Evolutionary conservation across 2,888 invertebrate genomes (phyloP).

Genomic region (Psylliodes chrysocephalus): DNA sequence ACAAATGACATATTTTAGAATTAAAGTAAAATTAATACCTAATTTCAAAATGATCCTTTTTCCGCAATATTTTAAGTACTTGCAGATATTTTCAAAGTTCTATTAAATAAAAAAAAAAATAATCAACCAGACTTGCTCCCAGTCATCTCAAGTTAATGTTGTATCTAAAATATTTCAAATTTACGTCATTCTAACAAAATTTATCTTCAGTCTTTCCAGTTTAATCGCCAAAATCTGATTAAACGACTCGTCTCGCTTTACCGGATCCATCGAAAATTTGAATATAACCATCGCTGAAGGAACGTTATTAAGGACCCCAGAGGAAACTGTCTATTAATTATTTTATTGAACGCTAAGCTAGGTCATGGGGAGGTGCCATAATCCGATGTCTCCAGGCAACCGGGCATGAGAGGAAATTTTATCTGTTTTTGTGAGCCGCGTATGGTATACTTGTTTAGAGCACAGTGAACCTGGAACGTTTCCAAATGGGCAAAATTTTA

Average conservation of each 20-base stretch:
- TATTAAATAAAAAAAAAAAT: too few relatives aligned
- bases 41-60: too few relatives aligned
- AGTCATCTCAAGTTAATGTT: too few relatives aligned
- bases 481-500: conserved; percentile 9
- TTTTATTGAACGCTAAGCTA: conserved; percentile 61
- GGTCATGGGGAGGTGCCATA: conserved; percentile 56
- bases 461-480: conserved; percentile 5
- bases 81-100: too few relatives aligned
- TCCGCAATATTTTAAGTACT: too few relatives aligned
- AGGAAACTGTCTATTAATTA: conserved; percentile 61
- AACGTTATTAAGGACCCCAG: conserved; percentile 47
- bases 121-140: too few relatives aligned
- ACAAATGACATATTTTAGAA: too few relatives aligned
- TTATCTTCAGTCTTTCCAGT: conserved; percentile 9
- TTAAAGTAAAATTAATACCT: too few relatives aligned
- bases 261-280: conserved; percentile 55
- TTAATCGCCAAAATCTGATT: conserved; percentile 31
- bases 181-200: conserved; percentile 5
- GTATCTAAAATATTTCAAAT: too few relatives aligned
- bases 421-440: conserved; percentile 54
- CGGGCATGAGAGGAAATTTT: conserved; percentile 60
- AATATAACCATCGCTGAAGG: conserved; percentile 53
- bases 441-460: conserved; percentile 43
- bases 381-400: conserved; percentile 59
- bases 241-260: conserved; percentile 43